Conservation (phyloP, 2,797 vertebrate genomes). For the Enteromius argenteus region DNA sequence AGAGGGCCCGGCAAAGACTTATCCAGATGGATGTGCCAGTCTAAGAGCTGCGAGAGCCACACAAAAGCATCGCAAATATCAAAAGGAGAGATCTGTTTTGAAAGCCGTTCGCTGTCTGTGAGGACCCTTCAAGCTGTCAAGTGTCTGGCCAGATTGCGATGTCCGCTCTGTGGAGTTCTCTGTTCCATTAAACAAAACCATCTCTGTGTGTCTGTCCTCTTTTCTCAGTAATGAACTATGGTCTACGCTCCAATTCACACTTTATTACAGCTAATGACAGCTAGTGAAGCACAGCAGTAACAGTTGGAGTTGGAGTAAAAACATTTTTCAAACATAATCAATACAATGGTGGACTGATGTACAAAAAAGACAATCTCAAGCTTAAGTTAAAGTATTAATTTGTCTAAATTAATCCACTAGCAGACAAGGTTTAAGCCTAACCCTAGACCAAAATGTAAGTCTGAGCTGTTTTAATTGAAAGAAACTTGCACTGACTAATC, state of each 20-base stretch:
- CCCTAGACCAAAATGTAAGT: too few relatives aligned
- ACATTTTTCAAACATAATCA: neutral
- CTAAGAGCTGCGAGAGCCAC: conserved; percentile 79
- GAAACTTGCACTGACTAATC: too few relatives aligned
- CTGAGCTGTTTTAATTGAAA: too few relatives aligned
- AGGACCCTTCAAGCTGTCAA: conserved; percentile 61
- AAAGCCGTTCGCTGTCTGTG: conserved; percentile 45
- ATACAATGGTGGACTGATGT: too few relatives aligned
- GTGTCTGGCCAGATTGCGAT: conserved; percentile 58
- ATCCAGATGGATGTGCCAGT: conserved; percentile 96
- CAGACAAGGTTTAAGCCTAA: too few relatives aligned
- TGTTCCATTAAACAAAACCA: conserved; percentile 67
- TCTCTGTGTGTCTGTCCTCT: conserved; percentile 66
- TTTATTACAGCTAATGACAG: conserved; percentile 59
- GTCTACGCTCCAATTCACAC: conserved; percentile 61
- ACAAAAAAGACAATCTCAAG: neutral
- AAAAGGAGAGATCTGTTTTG: conserved; percentile 50
- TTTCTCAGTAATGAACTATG: conserved; percentile 65
- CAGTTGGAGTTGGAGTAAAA: neutral
- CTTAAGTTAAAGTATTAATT: neutral
- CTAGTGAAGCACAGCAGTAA: conserved; percentile 21
- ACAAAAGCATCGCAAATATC: conserved; percentile 68
- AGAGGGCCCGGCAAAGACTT: conserved; percentile 93
- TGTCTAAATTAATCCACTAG: neutral
- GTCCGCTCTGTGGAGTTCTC: conserved; percentile 51